These are phyloP conservation scores for Eledona agricola DNA, from an alignment of 2,888 invertebrate species.

Conservation along the genomic window DNA sequence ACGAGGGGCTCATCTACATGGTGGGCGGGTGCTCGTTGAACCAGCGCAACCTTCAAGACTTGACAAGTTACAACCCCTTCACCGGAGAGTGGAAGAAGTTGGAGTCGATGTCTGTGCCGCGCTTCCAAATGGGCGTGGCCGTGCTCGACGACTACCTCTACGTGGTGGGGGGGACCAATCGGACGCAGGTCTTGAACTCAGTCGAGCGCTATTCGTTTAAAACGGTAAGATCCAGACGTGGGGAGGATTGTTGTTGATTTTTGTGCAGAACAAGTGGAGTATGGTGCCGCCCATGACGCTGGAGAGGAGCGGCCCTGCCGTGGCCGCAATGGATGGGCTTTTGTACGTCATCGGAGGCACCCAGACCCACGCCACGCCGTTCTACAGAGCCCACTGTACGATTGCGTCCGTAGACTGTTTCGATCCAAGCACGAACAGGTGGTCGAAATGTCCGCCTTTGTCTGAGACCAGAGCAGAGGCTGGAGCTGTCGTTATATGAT, in stretches of 20 bases:
- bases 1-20: constrained; percentile 86
- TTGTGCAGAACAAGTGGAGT: constrained; percentile 79
- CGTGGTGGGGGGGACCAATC: constrained; percentile 89
- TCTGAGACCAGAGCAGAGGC: constrained; percentile 88
- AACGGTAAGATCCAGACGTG: too few relatives aligned
- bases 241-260: too few relatives aligned
- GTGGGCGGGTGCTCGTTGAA: constrained; percentile 89
- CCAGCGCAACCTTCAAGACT: constrained; percentile 80
- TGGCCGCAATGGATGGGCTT: constrained; percentile 82
- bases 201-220: constrained; percentile 86
- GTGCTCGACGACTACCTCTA: constrained; percentile 84
- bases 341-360: constrained; percentile 88
- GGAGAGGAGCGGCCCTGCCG: constrained; percentile 84
- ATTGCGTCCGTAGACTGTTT: constrained; percentile 86
- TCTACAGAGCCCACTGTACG: constrained; percentile 86
- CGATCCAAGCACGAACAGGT: constrained; percentile 79
- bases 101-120: constrained; percentile 80
- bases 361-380: constrained; percentile 80
- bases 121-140: constrained; percentile 91
- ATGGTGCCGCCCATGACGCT: constrained; percentile 77
- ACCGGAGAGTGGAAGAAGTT: constrained; percentile 82
- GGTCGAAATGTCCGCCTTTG: constrained; percentile 82
- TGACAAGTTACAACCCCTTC: constrained; percentile 82
- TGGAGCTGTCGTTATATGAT: constrained; percentile 82
- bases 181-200: constrained; percentile 79